Base-by-base conservation (phyloP, 2,113 vertebrate species). In the Macroglossus sobrinus region DNA sequence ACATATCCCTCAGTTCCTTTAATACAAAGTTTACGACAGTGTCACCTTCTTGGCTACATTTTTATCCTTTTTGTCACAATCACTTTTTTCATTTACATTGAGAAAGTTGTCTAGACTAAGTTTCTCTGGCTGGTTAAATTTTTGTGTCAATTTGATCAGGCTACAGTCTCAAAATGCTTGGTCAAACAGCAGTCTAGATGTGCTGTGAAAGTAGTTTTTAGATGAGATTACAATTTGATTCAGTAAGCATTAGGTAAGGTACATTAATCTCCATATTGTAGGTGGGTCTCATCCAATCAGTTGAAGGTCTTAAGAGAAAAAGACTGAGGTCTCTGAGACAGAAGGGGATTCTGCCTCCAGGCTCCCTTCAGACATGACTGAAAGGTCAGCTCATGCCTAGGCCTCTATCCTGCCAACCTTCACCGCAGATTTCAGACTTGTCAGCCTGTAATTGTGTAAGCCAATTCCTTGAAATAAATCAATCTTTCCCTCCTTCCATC, bases 381-480 rank as follows among this genome's bases (percentile, higher is more conserved):
- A 9, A 24, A 57, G 2, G 1, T 13, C 3, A 33, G 0, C 1
- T 57, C 5, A 6, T 35, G 28, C 18, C 18, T 66, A 6, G 10
- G 19, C 35, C 64, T 82, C 50, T 2, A 55, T 5, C 30, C 9
- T 30, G 6, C 19, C 28, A 4, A 6, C 0, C n/a, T 68, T 3
- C 35, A 18, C 35, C 28, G 0, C 2, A 30, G 47, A 9, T 7
- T 47, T 24, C 16, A 50, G 21, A 26, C 7, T 40, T 57, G 11
- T 1, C 7, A 69, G 14, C 21, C 10, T 3, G 11, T 3, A 50
- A 14, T 0, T 1, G 1, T 9, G 13, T 13, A 7, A 3, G 9
- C 28, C 57, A 38, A 47, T 74, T 81, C 15, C 45, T 55, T 55
- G 69, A 89, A 86, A 50, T 64, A 30, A 28, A 71, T 50, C 21